Base-by-base conservation (phyloP, 2,888 invertebrate species). In the Ectobius pallidus region DNA sequence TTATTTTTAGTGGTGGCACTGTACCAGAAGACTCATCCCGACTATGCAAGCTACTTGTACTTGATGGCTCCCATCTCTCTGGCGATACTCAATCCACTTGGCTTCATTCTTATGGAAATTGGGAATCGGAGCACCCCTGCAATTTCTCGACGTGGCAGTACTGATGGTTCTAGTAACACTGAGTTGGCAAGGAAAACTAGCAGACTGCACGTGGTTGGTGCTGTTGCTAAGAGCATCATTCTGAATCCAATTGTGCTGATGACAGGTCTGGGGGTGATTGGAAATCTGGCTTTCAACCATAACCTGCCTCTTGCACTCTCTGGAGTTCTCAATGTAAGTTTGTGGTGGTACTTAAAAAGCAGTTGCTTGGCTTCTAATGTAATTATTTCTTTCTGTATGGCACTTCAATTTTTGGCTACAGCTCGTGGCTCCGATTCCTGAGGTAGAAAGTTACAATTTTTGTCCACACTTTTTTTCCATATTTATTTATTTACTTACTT, bases 61-160 rank as follows among this genome's bases (percentile, higher is more conserved):
- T 86, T 98, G 68, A 91, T 97, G 88, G 96, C 97, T 11, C 98
- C 98, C 0, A 95, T 97, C 81, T 97, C 96, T 52, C 85, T 98
- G 75, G 93, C 95, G 1, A 91, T 97, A 78, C 85, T 98, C 30
- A 98, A 98, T 84, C 97, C 97, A 0, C 87, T 97, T 76, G 95
- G 95, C 25, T 95, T 97, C 82, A 86, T 95, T 3, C 82, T 97
- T 74, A 89, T 98, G 89, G 97, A 98, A 85, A 89, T 96, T 61
- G 86, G 88, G 75, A 90, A 88, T 79, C 87, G 87, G 74, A 11
- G 7, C 34, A 71, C 73, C 16, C 42, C 30, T 14, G 32, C 71
- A 16, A 16, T 58, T 30, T 18, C n/a, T 52, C 52, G 6, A 52
- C 52, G 22, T 11, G 52, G 52, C 25, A 46, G 14, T 32, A 16